These are phyloP conservation scores for Gambelia wislizenii DNA, from an alignment of 2,797 vertebrate species.

Conservation along the genomic window DNA sequence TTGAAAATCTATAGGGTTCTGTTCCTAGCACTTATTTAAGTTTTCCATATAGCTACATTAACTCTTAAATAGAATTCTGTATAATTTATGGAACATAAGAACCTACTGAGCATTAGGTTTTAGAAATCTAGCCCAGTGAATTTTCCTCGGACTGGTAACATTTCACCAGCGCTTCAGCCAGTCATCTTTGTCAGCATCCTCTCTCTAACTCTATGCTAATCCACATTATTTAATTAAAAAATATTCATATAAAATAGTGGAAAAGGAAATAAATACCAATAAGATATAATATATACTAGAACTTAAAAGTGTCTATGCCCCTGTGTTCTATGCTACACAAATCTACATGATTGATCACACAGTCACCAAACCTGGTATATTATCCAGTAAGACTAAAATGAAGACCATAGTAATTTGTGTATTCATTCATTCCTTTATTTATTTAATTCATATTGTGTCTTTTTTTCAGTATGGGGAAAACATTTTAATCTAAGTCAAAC, in stretches of 20 bases:
- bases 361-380: no score
- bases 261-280: not conserved
- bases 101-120: not conserved
- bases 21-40: not conserved
- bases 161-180: not conserved
- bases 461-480: no score
- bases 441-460: no score
- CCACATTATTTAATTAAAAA: not conserved
- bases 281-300: no score
- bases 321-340: no score
- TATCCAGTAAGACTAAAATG: no score
- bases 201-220: not conserved
- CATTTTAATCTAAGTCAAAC: no score
- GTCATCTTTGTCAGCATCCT: not conserved
- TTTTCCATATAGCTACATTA: not conserved
- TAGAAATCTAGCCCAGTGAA: not conserved
- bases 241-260: not conserved
- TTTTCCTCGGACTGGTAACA: not conserved
- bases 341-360: no score
- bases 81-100: not conserved
- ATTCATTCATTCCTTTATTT: no score
- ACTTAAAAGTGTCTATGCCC: no score
- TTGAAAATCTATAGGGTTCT: not conserved
- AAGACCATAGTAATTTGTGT: no score
- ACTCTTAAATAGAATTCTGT: not conserved